phyloP scores from a whole-genome alignment of 2,797 vertebrate genomes.

The Falco columbarius region DNA sequence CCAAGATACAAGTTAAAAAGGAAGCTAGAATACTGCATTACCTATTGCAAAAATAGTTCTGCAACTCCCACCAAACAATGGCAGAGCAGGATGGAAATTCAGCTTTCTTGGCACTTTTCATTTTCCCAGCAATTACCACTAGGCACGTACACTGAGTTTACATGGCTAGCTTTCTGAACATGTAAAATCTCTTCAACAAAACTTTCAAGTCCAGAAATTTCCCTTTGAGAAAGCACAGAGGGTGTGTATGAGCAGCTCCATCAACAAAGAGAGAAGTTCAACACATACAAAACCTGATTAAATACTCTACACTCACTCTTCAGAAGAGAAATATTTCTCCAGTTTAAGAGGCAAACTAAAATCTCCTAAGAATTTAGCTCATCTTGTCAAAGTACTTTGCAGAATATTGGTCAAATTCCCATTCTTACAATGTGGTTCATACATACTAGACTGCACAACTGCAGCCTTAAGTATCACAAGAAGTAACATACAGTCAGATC shows the following conservation, averaged over 20 bases:
- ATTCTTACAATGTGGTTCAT: not conserved
- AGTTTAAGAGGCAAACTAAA: not conserved
- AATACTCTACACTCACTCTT: not conserved
- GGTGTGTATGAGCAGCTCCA: not conserved
- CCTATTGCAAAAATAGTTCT: not conserved
- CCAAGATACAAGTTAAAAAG: not conserved
- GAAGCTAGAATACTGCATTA: not conserved
- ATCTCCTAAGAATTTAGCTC: not conserved
- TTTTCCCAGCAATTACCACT: not conserved
- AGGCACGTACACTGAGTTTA: not conserved
- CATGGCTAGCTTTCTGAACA: not conserved
- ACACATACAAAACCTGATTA: not conserved
- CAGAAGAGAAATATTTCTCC: not conserved
- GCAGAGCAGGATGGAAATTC: not conserved
- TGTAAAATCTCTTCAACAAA: not conserved
- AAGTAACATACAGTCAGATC: not conserved
- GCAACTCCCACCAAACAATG: not conserved
- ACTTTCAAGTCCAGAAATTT: not conserved
- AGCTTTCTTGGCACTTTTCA: not conserved
- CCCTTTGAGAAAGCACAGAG: not conserved
- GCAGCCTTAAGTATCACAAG: not conserved
- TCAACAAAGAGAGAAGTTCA: not conserved
- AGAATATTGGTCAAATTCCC: not conserved
- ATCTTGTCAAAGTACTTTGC: accelerated
- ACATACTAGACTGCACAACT: not conserved